Evolutionary conservation across 2,888 invertebrate species (phyloP).

Genomic region (Copidosoma aretas): DNA sequence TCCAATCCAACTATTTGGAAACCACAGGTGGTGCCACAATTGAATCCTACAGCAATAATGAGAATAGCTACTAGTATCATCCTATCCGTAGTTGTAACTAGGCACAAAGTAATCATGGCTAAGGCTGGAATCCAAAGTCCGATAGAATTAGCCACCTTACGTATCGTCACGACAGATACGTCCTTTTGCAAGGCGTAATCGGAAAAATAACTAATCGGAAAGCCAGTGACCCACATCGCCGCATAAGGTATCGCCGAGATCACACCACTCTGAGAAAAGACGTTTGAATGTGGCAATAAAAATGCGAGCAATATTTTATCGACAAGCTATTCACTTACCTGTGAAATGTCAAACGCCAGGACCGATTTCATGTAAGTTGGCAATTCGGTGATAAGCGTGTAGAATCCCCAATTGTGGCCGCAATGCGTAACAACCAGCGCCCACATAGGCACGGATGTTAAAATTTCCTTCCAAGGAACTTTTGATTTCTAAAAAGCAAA

Average conservation of each 20-base stretch:
- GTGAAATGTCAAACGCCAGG: slow-evolving; percentile 66
- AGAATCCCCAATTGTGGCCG: slow-evolving; percentile 77
- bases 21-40: slow-evolving; percentile 57
- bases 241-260: slow-evolving; percentile 67
- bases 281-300: not conserved
- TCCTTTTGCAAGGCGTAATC: slow-evolving; percentile 60
- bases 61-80: slow-evolving; percentile 48
- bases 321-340: slow-evolving; percentile 53
- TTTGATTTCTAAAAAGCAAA: slow-evolving; percentile 52
- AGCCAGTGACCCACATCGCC: slow-evolving; percentile 65
- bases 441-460: slow-evolving; percentile 72
- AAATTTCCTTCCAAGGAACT: slow-evolving; percentile 72
- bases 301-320: not conserved
- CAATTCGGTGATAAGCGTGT: slow-evolving; percentile 74
- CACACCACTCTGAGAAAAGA: slow-evolving; percentile 59
- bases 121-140: slow-evolving; percentile 66
- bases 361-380: slow-evolving; percentile 73
- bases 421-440: slow-evolving; percentile 70
- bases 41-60: slow-evolving; percentile 55
- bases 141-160: slow-evolving; percentile 63
- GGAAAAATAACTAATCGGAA: slow-evolving; percentile 64
- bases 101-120: slow-evolving; percentile 60
- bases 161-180: slow-evolving; percentile 47
- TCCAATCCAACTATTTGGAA: slow-evolving; percentile 63
- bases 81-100: slow-evolving; percentile 42